phyloP scores from a whole-genome alignment of 2,888 invertebrate genomes.

The Atrina japonica region DNA sequence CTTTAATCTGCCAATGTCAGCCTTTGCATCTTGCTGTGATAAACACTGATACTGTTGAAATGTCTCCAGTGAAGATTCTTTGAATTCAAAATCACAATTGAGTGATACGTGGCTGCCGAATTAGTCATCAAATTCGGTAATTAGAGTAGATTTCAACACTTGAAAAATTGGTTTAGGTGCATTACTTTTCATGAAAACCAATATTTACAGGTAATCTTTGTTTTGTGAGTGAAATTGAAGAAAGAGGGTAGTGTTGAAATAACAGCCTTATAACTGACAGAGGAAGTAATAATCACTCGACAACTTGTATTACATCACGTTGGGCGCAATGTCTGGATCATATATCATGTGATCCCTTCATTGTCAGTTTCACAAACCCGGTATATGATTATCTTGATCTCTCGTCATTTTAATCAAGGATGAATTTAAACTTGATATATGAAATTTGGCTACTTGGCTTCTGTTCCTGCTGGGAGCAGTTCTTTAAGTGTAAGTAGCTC shows the following conservation, averaged over 20 bases:
- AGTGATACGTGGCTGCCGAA: slow-evolving; percentile 12
- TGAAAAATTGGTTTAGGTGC: slow-evolving; percentile 9
- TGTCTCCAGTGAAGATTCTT: not conserved
- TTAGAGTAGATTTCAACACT: slow-evolving; percentile 25
- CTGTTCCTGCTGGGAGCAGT: no score
- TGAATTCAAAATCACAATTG: slow-evolving; percentile 1
- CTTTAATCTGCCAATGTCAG: no score
- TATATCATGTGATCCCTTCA: no score
- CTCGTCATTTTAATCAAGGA: no score
- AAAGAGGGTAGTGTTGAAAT: slow-evolving; percentile 16
- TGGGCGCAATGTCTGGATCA: no score
- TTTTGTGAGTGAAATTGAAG: slow-evolving; percentile 9
- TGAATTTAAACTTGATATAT: no score
- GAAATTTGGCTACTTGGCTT: no score
- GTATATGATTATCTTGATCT: no score
- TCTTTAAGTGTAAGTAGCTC: no score
- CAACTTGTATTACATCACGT: no score
- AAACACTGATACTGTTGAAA: slow-evolving; percentile 8
- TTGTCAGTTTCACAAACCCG: no score
- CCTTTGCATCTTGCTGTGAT: not conserved
- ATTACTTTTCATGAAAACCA: not conserved
- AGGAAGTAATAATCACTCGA: not conserved
- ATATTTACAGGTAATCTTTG: not conserved
- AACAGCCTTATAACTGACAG: slow-evolving; percentile 11
- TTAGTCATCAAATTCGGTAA: slow-evolving; percentile 28